A percentile compares a stretch with the other conserved stretches of the same genome.
phyloP scores from a whole-genome alignment of 2,797 vertebrate genomes.

The Clarias fuscus region DNA sequence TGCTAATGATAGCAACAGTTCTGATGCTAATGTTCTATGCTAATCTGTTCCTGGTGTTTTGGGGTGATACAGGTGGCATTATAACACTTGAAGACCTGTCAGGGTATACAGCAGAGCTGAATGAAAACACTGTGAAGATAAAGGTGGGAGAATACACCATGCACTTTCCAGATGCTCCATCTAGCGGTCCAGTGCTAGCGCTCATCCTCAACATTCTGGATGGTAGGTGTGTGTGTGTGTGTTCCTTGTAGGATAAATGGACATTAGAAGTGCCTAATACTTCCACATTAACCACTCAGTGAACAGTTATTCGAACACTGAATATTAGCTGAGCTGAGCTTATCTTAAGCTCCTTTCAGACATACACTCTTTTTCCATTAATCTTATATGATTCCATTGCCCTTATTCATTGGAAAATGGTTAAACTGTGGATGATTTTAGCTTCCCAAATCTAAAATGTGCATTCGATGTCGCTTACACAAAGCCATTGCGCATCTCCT shows the following conservation, averaged over 20 bases:
- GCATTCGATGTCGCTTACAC: too few relatives aligned
- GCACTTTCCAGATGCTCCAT: constrained; percentile 83
- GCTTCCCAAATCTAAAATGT: too few relatives aligned
- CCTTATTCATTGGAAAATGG: too few relatives aligned
- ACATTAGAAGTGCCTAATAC: neutral
- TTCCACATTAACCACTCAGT: neutral
- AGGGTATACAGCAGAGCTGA: constrained; percentile 80
- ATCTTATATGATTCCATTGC: too few relatives aligned
- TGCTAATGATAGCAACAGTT: too few relatives aligned
- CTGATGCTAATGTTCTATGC: neutral
- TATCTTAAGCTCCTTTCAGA: too few relatives aligned
- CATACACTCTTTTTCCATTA: too few relatives aligned
- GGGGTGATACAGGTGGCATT: constrained; percentile 81
- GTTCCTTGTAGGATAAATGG: neutral
- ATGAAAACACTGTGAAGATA: constrained; percentile 76
- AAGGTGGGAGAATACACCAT: constrained; percentile 82
- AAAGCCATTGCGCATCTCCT: too few relatives aligned
- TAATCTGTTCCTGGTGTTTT: constrained; percentile 5
- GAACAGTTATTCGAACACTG: neutral
- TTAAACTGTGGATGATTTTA: too few relatives aligned
- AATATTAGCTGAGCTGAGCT: neutral
- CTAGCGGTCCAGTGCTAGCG: constrained; percentile 89
- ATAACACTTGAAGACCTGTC: constrained; percentile 84
- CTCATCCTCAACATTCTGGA: constrained; percentile 95
- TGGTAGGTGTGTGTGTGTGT: constrained; percentile 72